Evolutionary conservation across 2,797 vertebrate species (phyloP), one percentile per base, ranked within the genome.

Genomic region (Sebastes baramenuke): DNA sequence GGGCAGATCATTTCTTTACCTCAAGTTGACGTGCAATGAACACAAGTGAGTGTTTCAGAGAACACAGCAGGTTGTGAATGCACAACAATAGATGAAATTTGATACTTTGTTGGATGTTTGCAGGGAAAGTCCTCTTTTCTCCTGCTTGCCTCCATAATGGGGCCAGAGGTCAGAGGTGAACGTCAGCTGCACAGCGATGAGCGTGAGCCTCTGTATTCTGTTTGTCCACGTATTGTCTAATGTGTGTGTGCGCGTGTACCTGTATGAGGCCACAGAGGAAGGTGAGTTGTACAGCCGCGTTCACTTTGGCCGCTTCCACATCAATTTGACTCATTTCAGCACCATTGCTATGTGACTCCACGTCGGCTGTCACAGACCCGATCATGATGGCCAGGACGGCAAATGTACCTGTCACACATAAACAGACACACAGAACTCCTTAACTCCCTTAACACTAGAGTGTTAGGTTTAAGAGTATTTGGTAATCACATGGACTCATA

Each of bases 251-350:
- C 61, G 76, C 29, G 60, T 55, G 75, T 92, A 97, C 96, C 96
- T 98, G 97, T 88, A 97, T 96, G 80, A 98, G 93, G 82, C 97
- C 97, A 65, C 96, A 95, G 67, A 97, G 93, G 65, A 97, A 94
- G 67, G 96, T 97, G 8, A 98, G 91, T 18, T 97, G 95, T 75
- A 96, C 92, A 14, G 96, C 97, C 1, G 97, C 88, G 66, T 95
- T 95, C 25, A 97, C 95, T 92, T 97, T 95, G 84, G 92, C 89
- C 49, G 90, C 83, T 58, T 96, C 89, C 69, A 95, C 87, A 34
- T 87, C 59, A 0, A 62, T 71, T 49, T 85, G 55, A 0, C 95
- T 87, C 14, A 38, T 60, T 71, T 94, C 93, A 11, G 87, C 93
- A 55, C 60, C 4, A 52, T 96, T 97, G 74, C 88, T 92, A 62